These are phyloP conservation scores for Drosophila mimica DNA, from an alignment of 2,888 invertebrate genomes.

Conservation along the genomic window DNA sequence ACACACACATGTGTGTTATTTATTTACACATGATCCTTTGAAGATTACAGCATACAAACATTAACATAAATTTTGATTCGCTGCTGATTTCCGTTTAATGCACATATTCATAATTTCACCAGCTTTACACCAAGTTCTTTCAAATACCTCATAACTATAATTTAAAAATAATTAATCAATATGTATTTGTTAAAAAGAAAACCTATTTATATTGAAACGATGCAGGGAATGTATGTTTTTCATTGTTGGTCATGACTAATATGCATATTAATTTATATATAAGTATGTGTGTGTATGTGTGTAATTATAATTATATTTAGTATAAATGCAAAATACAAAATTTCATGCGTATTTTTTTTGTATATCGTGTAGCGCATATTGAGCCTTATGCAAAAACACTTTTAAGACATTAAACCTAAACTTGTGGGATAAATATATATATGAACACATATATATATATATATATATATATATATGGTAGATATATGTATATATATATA, in stretches of 20 bases:
- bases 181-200: constrained; percentile 20
- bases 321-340: constrained; percentile 65
- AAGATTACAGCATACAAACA: background rate
- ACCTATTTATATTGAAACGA: constrained; percentile 18
- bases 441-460: constrained; percentile 19
- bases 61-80: constrained; percentile 1
- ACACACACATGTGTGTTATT: background rate
- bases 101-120: background rate
- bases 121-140: background rate
- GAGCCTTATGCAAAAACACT: constrained; percentile 36
- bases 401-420: constrained; percentile 33
- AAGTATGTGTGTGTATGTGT: background rate
- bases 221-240: constrained; percentile 47
- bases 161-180: constrained; percentile 38
- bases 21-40: background rate
- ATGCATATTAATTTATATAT: constrained; percentile 34
- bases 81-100: background rate
- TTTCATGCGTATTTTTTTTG: constrained; percentile 39
- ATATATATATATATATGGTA: constrained; percentile 27
- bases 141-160: constrained; percentile 13
- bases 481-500: constrained; percentile 29
- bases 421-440: constrained; percentile 5
- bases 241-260: constrained; percentile 35
- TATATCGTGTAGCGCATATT: constrained; percentile 43
- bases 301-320: constrained; percentile 56